Base-by-base conservation (phyloP, 2,797 vertebrate species). In the Harpagifer antarcticus region DNA sequence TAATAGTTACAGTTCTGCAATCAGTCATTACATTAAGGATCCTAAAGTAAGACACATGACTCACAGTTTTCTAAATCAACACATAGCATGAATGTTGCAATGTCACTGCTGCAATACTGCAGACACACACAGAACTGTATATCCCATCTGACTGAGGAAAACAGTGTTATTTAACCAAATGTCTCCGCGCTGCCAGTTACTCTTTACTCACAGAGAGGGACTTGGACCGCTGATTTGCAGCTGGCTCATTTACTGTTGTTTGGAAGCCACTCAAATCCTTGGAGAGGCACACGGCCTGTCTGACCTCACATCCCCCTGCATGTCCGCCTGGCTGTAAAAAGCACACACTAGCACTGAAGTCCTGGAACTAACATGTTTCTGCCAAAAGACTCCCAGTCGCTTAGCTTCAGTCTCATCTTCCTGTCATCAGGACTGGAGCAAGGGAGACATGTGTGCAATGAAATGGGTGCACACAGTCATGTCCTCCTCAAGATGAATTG, bases 271-370 rank as follows among this genome's bases (percentile, higher is more conserved):
- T 74, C 47, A 19, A 55, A 66, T 70, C 53, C 64, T 86, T 23
- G 7, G 78, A 81, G 62, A 82, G 76, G 48, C 66, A 27, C 43
- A 68, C 10, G 47, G 67, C 70, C 68, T 33, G 44, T 40, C 56
- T 85, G 85, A 86, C 85, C 82, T 52, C 74, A 81, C 86, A 69
- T 55, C 37, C 40, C 47, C 31, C 48, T 19, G 60, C 9, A 6
- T 54, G 78, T 79, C 45, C 45, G 79, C 75, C 77, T 69, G 83
- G 78, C 79, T 80, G 68, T 83, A 78, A 75, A 54, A 76, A 85
- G 33, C 61, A 74, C 58, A 78, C 62, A 61, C 53, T 33, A n/a
- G 61, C 5, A 15, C 74, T 23, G 23, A 77, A 67, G 57, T 75
- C 65, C 57, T 79, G 68, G 66, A 65, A 56, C 64, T 37, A 37